Percentiles rank a stretch among this genome's conserved stretches.
Conservation (phyloP, 2,797 vertebrate genomes). For the Pelodytes ibericus region DNA sequence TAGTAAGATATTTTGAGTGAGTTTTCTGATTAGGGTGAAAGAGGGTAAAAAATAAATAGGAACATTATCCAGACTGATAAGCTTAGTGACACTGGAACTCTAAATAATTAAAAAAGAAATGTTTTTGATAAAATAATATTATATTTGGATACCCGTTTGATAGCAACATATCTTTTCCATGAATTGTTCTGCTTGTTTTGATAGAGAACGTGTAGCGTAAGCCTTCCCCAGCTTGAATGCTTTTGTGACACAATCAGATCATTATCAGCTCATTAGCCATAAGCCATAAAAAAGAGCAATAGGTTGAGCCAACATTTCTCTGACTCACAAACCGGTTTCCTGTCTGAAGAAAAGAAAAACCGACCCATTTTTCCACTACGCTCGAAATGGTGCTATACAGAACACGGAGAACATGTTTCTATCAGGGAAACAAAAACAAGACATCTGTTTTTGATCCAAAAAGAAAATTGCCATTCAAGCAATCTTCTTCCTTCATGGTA, state of each 20-base stretch:
- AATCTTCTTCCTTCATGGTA: no score
- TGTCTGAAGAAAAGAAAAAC: conserved; percentile 34
- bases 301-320: conserved; percentile 44
- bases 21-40: no score
- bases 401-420: conserved; percentile 22
- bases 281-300: conserved; percentile 43
- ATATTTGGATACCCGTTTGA: conserved; percentile 31
- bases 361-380: conserved; percentile 42
- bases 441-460: conserved; percentile 15
- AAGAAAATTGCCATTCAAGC: background rate
- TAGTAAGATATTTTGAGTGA: no score
- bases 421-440: conserved; percentile 44
- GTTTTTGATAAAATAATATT: conserved; percentile 28
- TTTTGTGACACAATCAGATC: conserved; percentile 50
- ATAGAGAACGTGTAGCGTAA: conserved; percentile 39
- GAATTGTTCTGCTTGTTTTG: conserved; percentile 52
- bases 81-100: no score
- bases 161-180: conserved; percentile 48
- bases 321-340: conserved; percentile 49
- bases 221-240: conserved; percentile 44
- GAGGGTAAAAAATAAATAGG: no score
- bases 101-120: background rate
- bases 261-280: conserved; percentile 52
- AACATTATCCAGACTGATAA: no score
- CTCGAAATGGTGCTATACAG: conserved; percentile 15